A percentile compares a stretch with the other conserved stretches of the same genome.
Evolutionary conservation across 2,113 vertebrate species (phyloP).

Genomic region (Rhombomys opimus): DNA sequence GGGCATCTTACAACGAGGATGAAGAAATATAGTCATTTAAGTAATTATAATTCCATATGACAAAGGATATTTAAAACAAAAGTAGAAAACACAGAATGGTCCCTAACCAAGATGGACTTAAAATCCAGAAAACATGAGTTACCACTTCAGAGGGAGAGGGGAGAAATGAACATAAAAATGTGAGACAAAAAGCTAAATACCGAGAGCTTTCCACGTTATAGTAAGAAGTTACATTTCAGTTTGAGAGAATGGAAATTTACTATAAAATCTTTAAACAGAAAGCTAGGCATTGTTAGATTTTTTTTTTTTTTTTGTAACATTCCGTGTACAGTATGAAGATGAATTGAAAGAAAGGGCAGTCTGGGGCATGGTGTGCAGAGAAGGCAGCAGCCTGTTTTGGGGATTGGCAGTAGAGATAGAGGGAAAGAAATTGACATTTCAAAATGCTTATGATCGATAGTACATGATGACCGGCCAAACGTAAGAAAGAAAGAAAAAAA

Average conservation of each 20-base stretch:
- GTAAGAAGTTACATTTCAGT: not conserved
- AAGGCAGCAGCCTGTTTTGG: not conserved
- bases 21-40: not conserved
- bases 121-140: slow-evolving; percentile 3
- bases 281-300: not conserved
- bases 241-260: slow-evolving; percentile 21
- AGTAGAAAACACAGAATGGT: not conserved
- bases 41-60: not conserved
- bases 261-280: not conserved
- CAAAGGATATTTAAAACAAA: slow-evolving; percentile 5
- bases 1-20: not conserved
- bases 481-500: not conserved
- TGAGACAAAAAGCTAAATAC: not conserved
- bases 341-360: not conserved
- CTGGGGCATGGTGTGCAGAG: not conserved
- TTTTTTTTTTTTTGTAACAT: not conserved
- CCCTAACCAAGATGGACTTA: not conserved
- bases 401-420: not conserved
- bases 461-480: not conserved
- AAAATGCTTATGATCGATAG: not conserved
- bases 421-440: not conserved
- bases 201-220: not conserved
- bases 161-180: not conserved
- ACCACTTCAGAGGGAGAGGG: not conserved
- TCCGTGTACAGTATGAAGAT: not conserved